Conservation (phyloP, 2,113 vertebrate genomes). For the Platysternon megacephalum region DNA sequence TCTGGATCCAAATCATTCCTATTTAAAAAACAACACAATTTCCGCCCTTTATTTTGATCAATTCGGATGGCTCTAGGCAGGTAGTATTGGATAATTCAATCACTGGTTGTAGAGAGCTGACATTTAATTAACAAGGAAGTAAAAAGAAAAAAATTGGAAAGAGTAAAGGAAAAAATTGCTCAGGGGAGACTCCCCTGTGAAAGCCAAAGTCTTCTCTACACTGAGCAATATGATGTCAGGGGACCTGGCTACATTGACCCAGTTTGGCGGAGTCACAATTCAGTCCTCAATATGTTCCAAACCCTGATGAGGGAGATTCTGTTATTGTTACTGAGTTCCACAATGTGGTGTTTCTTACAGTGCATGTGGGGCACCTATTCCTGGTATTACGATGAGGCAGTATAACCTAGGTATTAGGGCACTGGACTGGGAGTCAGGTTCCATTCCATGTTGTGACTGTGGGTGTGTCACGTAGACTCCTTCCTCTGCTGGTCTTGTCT, state of each 20-base stretch:
- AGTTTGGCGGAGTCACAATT: neutral
- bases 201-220: neutral
- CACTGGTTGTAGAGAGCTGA: conserved; percentile 30
- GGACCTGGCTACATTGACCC: neutral
- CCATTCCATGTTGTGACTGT: neutral
- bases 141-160: conserved; percentile 7
- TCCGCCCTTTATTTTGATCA: conserved; percentile 17
- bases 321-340: neutral
- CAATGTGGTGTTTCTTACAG: neutral
- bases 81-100: conserved; percentile 37
- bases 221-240: neutral
- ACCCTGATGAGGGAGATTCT: neutral
- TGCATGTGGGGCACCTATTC: neutral
- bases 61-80: conserved; percentile 39
- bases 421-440: neutral
- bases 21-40: neutral
- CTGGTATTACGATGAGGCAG: neutral
- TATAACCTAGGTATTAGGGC: neutral
- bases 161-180: neutral
- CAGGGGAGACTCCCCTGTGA: neutral
- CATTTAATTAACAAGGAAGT: conserved; percentile 64
- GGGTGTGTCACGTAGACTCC: too few relatives aligned
- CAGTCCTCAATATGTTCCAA: neutral
- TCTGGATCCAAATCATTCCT: conserved; percentile 14
- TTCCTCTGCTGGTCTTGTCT: neutral